Evolutionary conservation across 2,113 vertebrate genomes (phyloP).

Genomic region (Caretta caretta): DNA sequence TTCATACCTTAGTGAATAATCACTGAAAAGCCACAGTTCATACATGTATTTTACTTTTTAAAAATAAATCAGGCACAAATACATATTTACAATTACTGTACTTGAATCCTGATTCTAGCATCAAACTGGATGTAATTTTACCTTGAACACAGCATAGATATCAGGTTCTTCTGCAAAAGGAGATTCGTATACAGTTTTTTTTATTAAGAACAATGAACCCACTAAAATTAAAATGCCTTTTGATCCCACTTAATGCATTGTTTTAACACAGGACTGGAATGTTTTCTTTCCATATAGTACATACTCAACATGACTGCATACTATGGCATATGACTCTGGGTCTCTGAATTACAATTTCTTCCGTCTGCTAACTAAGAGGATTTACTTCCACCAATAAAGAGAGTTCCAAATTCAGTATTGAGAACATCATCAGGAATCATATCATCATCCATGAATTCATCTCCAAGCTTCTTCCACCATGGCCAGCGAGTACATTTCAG

Average conservation of each 20-base stretch:
- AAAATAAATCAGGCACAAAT: neutral
- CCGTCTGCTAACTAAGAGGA: constrained; percentile 50
- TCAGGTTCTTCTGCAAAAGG: neutral
- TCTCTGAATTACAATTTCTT: neutral
- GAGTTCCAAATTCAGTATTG: constrained; percentile 82
- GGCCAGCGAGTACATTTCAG: constrained; percentile 85
- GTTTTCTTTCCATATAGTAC: constrained; percentile 11
- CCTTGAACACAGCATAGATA: neutral
- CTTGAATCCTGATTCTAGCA: constrained; percentile 24
- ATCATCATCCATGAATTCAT: constrained; percentile 76
- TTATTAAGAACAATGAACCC: neutral
- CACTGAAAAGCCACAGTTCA: constrained; percentile 13
- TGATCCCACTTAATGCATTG: constrained; percentile 3
- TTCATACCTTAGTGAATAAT: neutral
- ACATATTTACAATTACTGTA: neutral
- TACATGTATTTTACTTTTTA: neutral
- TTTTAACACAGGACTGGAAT: neutral
- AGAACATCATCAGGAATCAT: constrained; percentile 74
- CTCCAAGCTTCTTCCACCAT: constrained; percentile 93
- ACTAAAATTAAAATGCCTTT: neutral
- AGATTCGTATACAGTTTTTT: neutral
- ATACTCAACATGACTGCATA: neutral
- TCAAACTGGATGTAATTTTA: neutral
- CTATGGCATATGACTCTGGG: neutral
- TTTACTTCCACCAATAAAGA: constrained; percentile 85